These are phyloP conservation scores for Chamaea fasciata DNA, from an alignment of 2,113 vertebrate genomes.

Conservation along the genomic window DNA sequence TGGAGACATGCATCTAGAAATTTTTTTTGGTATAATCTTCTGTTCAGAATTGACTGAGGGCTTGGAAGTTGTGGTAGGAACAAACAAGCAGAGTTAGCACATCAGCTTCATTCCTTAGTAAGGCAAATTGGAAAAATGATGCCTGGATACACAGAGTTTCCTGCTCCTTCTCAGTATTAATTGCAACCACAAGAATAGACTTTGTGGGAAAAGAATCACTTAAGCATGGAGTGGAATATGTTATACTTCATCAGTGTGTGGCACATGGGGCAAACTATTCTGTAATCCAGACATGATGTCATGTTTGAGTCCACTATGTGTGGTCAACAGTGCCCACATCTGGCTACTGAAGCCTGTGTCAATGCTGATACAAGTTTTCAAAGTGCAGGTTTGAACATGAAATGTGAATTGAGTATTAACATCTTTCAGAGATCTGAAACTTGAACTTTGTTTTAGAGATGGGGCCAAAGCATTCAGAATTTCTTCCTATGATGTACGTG, in stretches of 20 bases:
- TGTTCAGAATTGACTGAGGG: neutral
- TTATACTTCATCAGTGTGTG: neutral
- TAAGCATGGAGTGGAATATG: neutral
- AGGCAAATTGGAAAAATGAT: neutral
- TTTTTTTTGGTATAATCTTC: neutral
- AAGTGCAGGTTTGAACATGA: neutral
- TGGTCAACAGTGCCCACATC: neutral
- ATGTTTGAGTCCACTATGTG: neutral
- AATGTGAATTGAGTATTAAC: neutral
- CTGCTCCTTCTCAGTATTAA: neutral
- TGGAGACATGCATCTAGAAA: neutral
- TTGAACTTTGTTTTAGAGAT: neutral
- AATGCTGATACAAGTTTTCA: neutral
- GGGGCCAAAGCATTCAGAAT: neutral
- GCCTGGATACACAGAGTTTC: neutral
- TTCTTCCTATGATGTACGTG: conserved; percentile 13
- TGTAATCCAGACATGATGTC: neutral
- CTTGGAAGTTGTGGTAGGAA: neutral
- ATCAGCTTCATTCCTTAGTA: neutral
- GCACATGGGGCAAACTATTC: neutral
- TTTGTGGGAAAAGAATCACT: neutral
- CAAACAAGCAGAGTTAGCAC: neutral
- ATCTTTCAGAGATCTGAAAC: neutral
- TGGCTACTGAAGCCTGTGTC: neutral
- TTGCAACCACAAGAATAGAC: neutral